These are phyloP conservation scores for Beroe forskalii DNA, from an alignment of 37 sponge, comb jelly and placozoan species.

Conservation along the genomic window DNA sequence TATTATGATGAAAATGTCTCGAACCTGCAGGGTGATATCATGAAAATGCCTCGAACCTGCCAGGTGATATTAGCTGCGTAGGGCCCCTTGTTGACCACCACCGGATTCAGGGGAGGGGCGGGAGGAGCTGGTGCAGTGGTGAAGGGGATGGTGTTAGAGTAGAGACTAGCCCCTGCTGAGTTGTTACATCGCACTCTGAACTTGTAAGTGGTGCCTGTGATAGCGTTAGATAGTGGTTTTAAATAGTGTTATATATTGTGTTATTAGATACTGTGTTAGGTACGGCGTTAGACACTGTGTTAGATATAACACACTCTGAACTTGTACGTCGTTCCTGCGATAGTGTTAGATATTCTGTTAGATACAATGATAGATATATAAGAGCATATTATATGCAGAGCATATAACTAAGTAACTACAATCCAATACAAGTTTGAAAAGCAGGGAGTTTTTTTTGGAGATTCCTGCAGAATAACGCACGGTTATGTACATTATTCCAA, in stretches of 20 bases:
- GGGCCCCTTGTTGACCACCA: background rate
- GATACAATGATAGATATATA: background rate
- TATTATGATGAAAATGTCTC: no score
- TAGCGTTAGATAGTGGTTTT: background rate
- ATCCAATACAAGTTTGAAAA: no score
- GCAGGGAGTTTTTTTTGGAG: no score
- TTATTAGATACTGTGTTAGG: background rate
- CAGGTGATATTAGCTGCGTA: background rate
- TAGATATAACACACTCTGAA: background rate
- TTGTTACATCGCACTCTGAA: conserved; percentile 25
- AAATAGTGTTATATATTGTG: no score
- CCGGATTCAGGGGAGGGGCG: background rate
- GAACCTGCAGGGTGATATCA: no score
- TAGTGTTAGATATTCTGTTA: no score
- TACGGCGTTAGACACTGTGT: background rate
- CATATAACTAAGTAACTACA: no score
- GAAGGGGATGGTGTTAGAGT: conserved; percentile 3
- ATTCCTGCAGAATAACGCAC: no score
- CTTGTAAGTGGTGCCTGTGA: background rate
- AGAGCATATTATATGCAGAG: no score
- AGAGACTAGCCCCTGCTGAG: conserved; percentile 24
- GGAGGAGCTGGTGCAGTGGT: conserved; percentile 12
- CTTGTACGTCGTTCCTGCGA: no score
- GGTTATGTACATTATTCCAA: no score
- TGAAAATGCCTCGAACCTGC: no score